Evolutionary conservation across 2,888 invertebrate genomes (phyloP).

Genomic region (Lucinisca nassula): DNA sequence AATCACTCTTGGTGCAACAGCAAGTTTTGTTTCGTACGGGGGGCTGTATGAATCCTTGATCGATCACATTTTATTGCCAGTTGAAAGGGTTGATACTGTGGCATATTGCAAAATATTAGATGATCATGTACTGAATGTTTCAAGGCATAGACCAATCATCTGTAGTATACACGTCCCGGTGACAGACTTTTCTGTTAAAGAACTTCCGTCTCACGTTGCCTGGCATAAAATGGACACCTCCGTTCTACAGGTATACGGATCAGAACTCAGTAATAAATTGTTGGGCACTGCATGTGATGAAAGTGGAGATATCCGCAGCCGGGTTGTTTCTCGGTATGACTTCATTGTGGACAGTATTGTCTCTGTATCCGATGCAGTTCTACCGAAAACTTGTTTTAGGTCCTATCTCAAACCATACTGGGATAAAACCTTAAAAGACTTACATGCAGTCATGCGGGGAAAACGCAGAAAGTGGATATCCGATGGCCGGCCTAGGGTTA

Average conservation of each 20-base stretch:
- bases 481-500: too few species aligned
- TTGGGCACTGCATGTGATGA: background rate
- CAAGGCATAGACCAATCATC: slow-evolving; percentile 9
- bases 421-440: too few species aligned
- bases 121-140: slow-evolving; percentile 24
- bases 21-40: slow-evolving; percentile 20
- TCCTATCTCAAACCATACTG: slow-evolving; percentile 32
- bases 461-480: too few species aligned
- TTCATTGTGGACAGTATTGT: slow-evolving; percentile 1
- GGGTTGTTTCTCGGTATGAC: slow-evolving; percentile 8
- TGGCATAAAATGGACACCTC: background rate
- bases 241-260: background rate
- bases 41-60: background rate
- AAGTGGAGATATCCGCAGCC: background rate
- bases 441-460: too few species aligned
- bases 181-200: background rate
- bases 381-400: slow-evolving; percentile 6
- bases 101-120: slow-evolving; percentile 16
- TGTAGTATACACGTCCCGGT: background rate
- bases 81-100: slow-evolving; percentile 14
- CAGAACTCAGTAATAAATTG: background rate
- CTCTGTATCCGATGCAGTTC: background rate
- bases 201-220: background rate
- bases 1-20: background rate
- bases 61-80: slow-evolving; percentile 15